A percentile compares a stretch with the other conserved stretches of the same genome.
phyloP scores from a whole-genome alignment of 2,797 vertebrate species.

The Apogon hyalosoma region DNA sequence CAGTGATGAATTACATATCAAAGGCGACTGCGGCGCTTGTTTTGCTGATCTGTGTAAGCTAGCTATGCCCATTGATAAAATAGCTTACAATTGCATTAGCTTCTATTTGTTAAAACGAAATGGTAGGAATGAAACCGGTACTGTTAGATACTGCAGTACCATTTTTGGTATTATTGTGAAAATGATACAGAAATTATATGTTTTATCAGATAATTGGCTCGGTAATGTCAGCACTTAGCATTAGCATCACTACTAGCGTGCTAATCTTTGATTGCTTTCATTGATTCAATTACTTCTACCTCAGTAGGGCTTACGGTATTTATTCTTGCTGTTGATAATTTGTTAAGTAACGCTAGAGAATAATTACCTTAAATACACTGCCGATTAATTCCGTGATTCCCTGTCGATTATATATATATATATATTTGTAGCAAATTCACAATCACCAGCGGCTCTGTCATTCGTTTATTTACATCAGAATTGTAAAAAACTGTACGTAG shows the following conservation, averaged over 20 bases:
- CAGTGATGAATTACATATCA: background rate
- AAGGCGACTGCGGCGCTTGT: background rate
- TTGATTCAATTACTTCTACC: conserved; percentile 60
- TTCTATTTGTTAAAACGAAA: background rate
- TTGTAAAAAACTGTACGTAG: conserved; percentile 49
- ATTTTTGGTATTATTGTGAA: background rate
- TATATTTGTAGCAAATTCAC: conserved; percentile 49
- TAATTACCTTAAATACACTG: conserved; percentile 61
- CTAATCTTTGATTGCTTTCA: conserved; percentile 70
- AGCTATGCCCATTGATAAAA: conserved; percentile 2
- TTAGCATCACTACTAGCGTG: conserved; percentile 48
- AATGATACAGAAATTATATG: background rate
- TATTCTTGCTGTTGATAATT: background rate
- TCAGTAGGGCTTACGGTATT: background rate
- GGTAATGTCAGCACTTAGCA: conserved; percentile 59
- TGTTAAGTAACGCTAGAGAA: background rate
- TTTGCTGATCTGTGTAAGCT: background rate
- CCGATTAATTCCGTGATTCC: conserved; percentile 22
- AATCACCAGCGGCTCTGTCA: conserved; percentile 63
- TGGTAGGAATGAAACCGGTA: background rate
- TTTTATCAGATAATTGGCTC: conserved; percentile 14
- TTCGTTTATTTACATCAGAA: conserved; percentile 87
- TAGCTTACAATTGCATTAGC: conserved; percentile 30
- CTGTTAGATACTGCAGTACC: background rate
- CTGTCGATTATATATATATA: conserved; percentile 27